phyloP scores from a whole-genome alignment of 1,140 invertebrate species.

The Drosophila baimaii region DNA sequence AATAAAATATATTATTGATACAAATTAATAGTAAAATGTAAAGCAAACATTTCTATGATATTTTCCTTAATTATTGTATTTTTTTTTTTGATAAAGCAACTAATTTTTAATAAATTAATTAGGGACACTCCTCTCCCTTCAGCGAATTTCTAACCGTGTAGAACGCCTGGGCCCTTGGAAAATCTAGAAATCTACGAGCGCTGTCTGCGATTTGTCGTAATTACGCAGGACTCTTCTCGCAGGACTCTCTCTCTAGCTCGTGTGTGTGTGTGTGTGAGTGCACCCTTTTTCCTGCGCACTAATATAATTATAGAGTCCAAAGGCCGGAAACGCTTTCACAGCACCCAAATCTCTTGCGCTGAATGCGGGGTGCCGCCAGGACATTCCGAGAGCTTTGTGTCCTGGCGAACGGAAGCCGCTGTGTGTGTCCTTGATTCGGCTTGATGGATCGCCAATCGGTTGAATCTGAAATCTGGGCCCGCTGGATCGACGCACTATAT shows the following conservation, averaged over 20 bases:
- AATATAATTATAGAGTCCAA: conserved; percentile 78
- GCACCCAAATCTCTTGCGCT: conserved; percentile 55
- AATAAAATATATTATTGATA: neutral
- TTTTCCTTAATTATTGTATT: neutral
- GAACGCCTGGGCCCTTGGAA: neutral
- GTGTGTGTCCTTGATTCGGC: conserved; percentile 26
- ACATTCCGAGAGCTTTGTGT: conserved; percentile 45
- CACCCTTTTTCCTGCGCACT: conserved; percentile 68
- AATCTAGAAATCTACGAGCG: conserved; percentile 5
- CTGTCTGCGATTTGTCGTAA: conserved; percentile 48
- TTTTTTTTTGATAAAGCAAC: too few species aligned
- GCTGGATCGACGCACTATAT: conserved; percentile 56
- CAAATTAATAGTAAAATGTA: neutral
- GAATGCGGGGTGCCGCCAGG: conserved; percentile 46
- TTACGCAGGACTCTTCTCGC: conserved; percentile 48
- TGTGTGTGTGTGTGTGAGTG: too few species aligned
- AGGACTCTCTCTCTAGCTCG: conserved; percentile 18
- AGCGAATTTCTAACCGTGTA: conserved; percentile 9
- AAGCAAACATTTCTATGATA: neutral
- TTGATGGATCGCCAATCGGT: conserved; percentile 53
- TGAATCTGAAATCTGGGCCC: conserved; percentile 29
- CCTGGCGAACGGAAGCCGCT: conserved; percentile 64
- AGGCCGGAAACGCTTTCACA: conserved; percentile 78
- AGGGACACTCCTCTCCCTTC: neutral
- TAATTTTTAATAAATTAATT: neutral